Percentiles rank a stretch among this genome's conserved stretches.
phyloP scores from a whole-genome alignment of 2,797 vertebrate species.

The Tenualosa ilisha region DNA sequence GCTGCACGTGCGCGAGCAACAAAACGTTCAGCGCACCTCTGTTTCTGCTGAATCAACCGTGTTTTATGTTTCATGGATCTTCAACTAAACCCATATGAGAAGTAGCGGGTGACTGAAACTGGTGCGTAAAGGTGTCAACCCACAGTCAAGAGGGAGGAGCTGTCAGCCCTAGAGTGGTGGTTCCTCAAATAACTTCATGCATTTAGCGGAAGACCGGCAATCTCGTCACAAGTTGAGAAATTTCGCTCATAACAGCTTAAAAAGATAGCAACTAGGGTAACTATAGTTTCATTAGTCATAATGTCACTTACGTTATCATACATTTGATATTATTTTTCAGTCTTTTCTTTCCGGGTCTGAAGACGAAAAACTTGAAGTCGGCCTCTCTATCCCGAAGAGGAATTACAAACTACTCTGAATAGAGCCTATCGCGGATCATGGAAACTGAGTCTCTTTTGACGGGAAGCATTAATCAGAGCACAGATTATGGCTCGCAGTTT shows the following conservation, averaged over 20 bases:
- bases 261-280: neutral
- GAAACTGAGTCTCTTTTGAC: slow-evolving; percentile 67
- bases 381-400: too few relatives aligned
- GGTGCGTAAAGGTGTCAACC: too few relatives aligned
- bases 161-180: neutral
- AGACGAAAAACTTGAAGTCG: neutral
- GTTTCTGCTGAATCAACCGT: too few relatives aligned
- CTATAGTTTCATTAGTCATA: neutral
- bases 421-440: slow-evolving; percentile 55
- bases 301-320: too few relatives aligned
- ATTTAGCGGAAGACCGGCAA: neutral
- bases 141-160: neutral
- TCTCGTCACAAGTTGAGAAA: neutral
- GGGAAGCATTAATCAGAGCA: slow-evolving; percentile 35
- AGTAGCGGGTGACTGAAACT: too few relatives aligned
- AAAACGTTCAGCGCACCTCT: too few relatives aligned
- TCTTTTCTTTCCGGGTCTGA: neutral
- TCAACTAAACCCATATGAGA: too few relatives aligned
- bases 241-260: too few relatives aligned
- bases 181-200: neutral
- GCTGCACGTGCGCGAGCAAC: too few relatives aligned
- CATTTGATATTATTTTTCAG: too few relatives aligned
- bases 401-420: neutral
- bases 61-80: too few relatives aligned
- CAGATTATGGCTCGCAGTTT: slow-evolving; percentile 45